Evolutionary conservation across 2,113 vertebrate genomes (phyloP), one percentile per base, ranked within the genome.

Genomic region (Cnemophilus loriae): DNA sequence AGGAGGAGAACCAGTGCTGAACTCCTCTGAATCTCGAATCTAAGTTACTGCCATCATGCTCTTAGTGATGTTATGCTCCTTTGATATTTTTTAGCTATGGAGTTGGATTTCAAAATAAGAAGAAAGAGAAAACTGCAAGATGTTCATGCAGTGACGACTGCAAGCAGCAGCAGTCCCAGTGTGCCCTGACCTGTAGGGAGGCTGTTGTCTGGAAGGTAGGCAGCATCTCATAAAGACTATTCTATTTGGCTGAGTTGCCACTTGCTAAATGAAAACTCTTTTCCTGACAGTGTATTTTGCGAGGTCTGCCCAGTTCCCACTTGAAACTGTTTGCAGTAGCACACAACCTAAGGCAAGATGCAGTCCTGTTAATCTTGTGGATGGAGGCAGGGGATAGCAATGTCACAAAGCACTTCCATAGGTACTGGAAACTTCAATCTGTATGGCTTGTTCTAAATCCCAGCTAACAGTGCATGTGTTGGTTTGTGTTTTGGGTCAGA

Each of bases 81-180:
- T 70, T 53, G 28, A 27, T 65, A 1, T 56, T 67, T 86, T 93
- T 82, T 59, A 74, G 16, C 35, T 44, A 2, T 50, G 46, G 10
- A 65, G 6, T 14, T 92, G 37, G 46, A 74, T 71, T 90, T 60
- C 8, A 13, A 27, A 57, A 32, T 2, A 63, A 61, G 23, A 91
- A 67, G 46, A 50, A 69, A 14, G 13, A 82, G 21, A 59, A 64
- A 82, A 47, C 59, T 76, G 33, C 14, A 57, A 55, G 56, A 10
- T 37, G 30, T n/a, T 56, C 4, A 5, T 17, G 32, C 35, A 85
- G 86, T 49, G 1, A 0, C 3, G 17, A 8, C 50, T 39, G 55
- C 24, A 47, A 86, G 50, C 44, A 87, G 41, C 52, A 94, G 56
- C 35, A 67, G 39, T 41, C 24, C 37, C 60, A 52, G 21, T 27